Percentiles rank a stretch among this genome's conserved stretches.
Conservation (phyloP, 37 sponge, comb jelly and placozoan genomes). For the Lycopodina hypogea region DNA sequence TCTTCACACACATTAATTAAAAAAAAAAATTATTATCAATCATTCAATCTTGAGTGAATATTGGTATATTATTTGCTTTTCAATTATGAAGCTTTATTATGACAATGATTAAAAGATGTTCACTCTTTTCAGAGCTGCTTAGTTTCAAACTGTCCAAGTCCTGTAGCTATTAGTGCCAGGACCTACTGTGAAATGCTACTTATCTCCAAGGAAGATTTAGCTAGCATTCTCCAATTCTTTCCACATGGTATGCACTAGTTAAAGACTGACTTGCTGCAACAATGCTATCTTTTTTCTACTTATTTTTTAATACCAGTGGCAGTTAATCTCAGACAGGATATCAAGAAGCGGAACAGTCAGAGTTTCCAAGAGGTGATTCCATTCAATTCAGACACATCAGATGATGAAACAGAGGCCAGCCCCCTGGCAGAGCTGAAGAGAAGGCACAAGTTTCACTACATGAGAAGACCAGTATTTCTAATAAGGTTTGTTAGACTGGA, state of each 20-base stretch:
- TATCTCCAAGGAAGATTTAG: slow-evolving; percentile 34
- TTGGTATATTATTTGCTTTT: too few species aligned
- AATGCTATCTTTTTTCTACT: not conserved
- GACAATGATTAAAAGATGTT: too few species aligned
- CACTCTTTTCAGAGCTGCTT: slow-evolving; percentile 33
- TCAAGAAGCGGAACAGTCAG: too few species aligned
- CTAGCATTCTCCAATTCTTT: slow-evolving; percentile 28
- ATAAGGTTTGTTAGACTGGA: not conserved
- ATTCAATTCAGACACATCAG: not conserved
- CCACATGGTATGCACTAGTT: slow-evolving; percentile 21
- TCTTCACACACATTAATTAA: too few species aligned
- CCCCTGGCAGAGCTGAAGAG: too few species aligned
- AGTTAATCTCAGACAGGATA: too few species aligned
- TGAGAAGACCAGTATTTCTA: too few species aligned
- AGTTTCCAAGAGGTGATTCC: not conserved
- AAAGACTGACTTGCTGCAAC: too few species aligned
- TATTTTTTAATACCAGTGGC: not conserved
- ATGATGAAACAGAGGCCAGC: not conserved
- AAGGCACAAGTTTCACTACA: too few species aligned
- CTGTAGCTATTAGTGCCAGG: slow-evolving; percentile 44
- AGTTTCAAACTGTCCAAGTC: slow-evolving; percentile 20
- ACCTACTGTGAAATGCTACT: slow-evolving; percentile 66
- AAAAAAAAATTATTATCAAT: too few species aligned
- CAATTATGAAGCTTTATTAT: too few species aligned
- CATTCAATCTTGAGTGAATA: too few species aligned